Percentiles rank a stretch among this genome's conserved stretches.
Conservation (phyloP, 2,797 vertebrate species). For the Trachurus trachurus region DNA sequence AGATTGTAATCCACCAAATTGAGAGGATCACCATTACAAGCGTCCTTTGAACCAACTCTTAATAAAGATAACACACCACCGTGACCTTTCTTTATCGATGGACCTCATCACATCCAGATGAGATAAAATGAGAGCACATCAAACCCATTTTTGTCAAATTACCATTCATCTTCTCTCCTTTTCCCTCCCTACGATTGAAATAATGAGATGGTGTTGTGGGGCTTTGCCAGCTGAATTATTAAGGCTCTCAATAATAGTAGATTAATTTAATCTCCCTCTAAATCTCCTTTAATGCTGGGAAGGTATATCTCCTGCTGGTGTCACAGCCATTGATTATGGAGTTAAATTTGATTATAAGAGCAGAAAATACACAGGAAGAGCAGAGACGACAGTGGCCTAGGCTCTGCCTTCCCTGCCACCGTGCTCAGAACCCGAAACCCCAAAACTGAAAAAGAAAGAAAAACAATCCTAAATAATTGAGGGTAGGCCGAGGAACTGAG, state of each 20-base stretch:
- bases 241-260: slow-evolving; percentile 71
- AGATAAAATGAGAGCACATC: slow-evolving; percentile 53
- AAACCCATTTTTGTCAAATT: slow-evolving; percentile 62
- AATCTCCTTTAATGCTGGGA: slow-evolving; percentile 71
- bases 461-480: slow-evolving; percentile 66
- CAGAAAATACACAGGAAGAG: slow-evolving; percentile 10
- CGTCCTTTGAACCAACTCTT: slow-evolving; percentile 70
- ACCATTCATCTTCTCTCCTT: slow-evolving; percentile 25
- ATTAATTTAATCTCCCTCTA: slow-evolving; percentile 76
- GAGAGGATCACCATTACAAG: slow-evolving; percentile 72
- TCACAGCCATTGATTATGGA: slow-evolving; percentile 32
- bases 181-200: slow-evolving; percentile 35
- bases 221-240: slow-evolving; percentile 62
- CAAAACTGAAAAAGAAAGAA: neutral
- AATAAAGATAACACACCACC: slow-evolving; percentile 62
- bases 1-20: slow-evolving; percentile 61
- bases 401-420: slow-evolving; percentile 15
- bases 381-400: neutral
- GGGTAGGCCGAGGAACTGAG: slow-evolving; percentile 41
- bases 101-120: slow-evolving; percentile 45
- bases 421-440: neutral
- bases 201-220: slow-evolving; percentile 73
- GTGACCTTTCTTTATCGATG: slow-evolving; percentile 57
- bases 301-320: slow-evolving; percentile 66
- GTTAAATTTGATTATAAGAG: slow-evolving; percentile 47